These are phyloP conservation scores for Drosophila affinis DNA, from an alignment of 2,888 invertebrate species.

Conservation along the genomic window DNA sequence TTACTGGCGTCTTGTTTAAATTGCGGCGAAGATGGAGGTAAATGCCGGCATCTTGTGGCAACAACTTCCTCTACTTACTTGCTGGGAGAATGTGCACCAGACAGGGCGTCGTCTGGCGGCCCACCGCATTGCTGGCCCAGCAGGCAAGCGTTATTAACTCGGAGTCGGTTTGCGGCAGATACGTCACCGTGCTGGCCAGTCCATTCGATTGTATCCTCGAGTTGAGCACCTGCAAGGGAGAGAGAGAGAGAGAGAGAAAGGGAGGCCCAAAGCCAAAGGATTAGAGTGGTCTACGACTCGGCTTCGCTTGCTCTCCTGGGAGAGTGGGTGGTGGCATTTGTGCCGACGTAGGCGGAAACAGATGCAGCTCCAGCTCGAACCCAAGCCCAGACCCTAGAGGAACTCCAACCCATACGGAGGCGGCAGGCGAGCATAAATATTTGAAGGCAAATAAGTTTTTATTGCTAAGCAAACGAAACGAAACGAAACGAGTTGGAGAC, in stretches of 20 bases:
- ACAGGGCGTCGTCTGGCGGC: slow-evolving; percentile 92
- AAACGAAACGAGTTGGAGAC: slow-evolving; percentile 31
- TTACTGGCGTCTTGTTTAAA: slow-evolving; percentile 53
- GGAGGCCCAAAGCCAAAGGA: slow-evolving; percentile 22
- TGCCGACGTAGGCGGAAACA: slow-evolving; percentile 59
- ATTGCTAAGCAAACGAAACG: slow-evolving; percentile 63
- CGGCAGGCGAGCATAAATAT: slow-evolving; percentile 61
- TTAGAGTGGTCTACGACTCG: slow-evolving; percentile 35
- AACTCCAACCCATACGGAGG: slow-evolving; percentile 1
- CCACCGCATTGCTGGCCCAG: slow-evolving; percentile 94
- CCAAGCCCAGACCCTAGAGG: slow-evolving; percentile 8
- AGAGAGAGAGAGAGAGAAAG: neutral
- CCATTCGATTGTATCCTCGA: slow-evolving; percentile 85
- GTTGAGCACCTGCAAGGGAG: slow-evolving; percentile 84
- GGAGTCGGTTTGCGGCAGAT: slow-evolving; percentile 85
- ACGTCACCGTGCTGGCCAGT: slow-evolving; percentile 86
- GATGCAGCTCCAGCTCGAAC: slow-evolving; percentile 14
- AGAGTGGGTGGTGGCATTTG: neutral
- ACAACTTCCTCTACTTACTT: slow-evolving; percentile 85
- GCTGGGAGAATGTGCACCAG: slow-evolving; percentile 92
- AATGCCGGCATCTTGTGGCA: slow-evolving; percentile 54
- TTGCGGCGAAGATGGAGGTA: slow-evolving; percentile 60
- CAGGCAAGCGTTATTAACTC: slow-evolving; percentile 94
- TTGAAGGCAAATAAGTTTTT: slow-evolving; percentile 75
- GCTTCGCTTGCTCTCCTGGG: neutral